A percentile compares a stretch with the other conserved stretches of the same genome.
Evolutionary conservation across 2,888 invertebrate species (phyloP).

Genomic region (Rotaria magnacalcarata): DNA sequence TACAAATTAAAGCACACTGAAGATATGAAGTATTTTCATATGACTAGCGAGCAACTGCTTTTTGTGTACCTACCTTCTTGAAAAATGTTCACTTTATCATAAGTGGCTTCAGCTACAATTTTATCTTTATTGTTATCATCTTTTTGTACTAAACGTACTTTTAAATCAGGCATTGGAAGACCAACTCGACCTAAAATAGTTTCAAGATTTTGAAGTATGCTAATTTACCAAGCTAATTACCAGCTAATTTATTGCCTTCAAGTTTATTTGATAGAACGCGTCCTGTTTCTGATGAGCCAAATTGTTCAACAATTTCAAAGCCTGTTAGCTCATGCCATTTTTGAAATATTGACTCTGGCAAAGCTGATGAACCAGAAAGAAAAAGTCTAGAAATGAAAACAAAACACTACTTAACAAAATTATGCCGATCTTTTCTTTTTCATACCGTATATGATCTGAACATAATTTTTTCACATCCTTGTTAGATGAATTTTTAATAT

Average conservation of each 20-base stretch:
- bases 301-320: slow-evolving; percentile 73
- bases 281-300: slow-evolving; percentile 75
- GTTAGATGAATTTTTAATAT: slow-evolving; percentile 60
- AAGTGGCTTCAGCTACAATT: neutral
- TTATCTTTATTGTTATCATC: slow-evolving; percentile 17
- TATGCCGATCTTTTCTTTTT: neutral
- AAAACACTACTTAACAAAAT: neutral
- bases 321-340: slow-evolving; percentile 78
- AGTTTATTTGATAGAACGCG: slow-evolving; percentile 78
- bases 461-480: neutral
- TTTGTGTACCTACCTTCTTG: neutral
- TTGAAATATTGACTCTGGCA: slow-evolving; percentile 66
- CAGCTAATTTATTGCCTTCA: slow-evolving; percentile 51
- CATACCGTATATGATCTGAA: neutral
- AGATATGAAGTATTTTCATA: no score
- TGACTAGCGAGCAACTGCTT: neutral
- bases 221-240: neutral
- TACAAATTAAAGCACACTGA: no score
- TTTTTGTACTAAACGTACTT: slow-evolving; percentile 52
- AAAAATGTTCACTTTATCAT: neutral
- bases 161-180: slow-evolving; percentile 65
- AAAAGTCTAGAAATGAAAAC: slow-evolving; percentile 63
- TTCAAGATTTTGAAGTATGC: neutral
- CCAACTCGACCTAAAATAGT: slow-evolving; percentile 68
- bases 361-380: slow-evolving; percentile 75